Evolutionary conservation across 2,113 vertebrate genomes (phyloP).

Genomic region (Gobiocypris rarus): DNA sequence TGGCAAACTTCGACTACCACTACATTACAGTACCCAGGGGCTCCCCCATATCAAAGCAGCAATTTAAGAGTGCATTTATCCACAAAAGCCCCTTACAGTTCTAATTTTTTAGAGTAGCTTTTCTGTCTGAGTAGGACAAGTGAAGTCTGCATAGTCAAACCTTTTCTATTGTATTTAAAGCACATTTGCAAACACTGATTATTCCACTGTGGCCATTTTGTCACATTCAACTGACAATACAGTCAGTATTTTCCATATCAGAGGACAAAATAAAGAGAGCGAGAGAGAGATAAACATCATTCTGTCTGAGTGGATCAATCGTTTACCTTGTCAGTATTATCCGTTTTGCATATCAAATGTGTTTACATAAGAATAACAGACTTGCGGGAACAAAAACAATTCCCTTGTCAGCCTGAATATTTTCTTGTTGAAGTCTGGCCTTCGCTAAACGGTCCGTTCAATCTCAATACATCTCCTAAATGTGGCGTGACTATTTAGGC

Average conservation of each 20-base stretch:
- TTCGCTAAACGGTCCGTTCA: slow-evolving; percentile 41
- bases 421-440: slow-evolving; percentile 23
- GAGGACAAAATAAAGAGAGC: background rate
- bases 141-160: background rate
- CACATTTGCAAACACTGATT: background rate
- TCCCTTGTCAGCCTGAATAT: slow-evolving; percentile 43
- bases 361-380: slow-evolving; percentile 39
- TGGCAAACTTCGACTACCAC: background rate
- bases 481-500: slow-evolving; percentile 37
- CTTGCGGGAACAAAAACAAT: slow-evolving; percentile 24
- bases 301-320: slow-evolving; percentile 33
- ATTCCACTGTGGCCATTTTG: slow-evolving; percentile 33
- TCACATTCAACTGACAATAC: background rate
- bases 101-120: background rate
- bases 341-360: slow-evolving; percentile 32
- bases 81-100: background rate
- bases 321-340: slow-evolving; percentile 38
- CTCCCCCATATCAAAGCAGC: slow-evolving; percentile 12
- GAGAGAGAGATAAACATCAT: slow-evolving; percentile 10
- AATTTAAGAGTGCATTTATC: slow-evolving; percentile 13
- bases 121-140: slow-evolving; percentile 26
- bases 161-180: slow-evolving; percentile 21
- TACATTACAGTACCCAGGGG: slow-evolving; percentile 16
- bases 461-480: slow-evolving; percentile 47
- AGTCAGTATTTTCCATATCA: slow-evolving; percentile 23